phyloP scores from a whole-genome alignment of 2,888 invertebrate genomes.

The Diloba caeruleocephala region DNA sequence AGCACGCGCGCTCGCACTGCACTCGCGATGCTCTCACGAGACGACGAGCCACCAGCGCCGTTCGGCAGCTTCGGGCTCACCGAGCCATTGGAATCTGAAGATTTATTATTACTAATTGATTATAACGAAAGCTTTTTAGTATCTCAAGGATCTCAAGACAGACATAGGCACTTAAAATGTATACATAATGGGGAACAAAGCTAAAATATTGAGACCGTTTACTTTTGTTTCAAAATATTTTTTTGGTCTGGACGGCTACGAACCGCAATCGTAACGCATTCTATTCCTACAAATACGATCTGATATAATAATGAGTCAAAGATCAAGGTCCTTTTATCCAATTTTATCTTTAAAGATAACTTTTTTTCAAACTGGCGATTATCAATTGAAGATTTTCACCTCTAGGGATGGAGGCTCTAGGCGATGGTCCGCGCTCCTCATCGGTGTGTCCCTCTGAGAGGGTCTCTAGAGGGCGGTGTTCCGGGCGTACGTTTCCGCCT shows the following conservation, averaged over 20 bases:
- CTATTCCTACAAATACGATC: not conserved
- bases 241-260: not conserved
- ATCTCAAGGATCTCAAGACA: no score
- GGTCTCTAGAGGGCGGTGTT: conserved; percentile 73
- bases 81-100: conserved; percentile 68
- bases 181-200: no score
- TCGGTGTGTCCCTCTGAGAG: conserved; percentile 76
- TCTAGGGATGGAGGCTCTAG: conserved; percentile 68
- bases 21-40: conserved; percentile 71
- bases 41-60: conserved; percentile 56
- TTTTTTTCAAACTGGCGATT: no score
- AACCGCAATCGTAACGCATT: not conserved
- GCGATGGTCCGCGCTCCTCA: conserved; percentile 72
- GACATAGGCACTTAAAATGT: no score
- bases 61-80: conserved; percentile 52
- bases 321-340: no score
- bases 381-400: conserved; percentile 52
- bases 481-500: conserved; percentile 32
- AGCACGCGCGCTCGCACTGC: conserved; percentile 74
- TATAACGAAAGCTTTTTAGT: not conserved
- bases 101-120: not conserved
- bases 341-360: no score
- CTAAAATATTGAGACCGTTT: not conserved
- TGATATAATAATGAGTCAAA: not conserved
- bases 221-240: not conserved